Percentiles rank a stretch among this genome's conserved stretches.
phyloP scores from a whole-genome alignment of 2,797 vertebrate genomes.

The Acrossocheilus fasciatus region DNA sequence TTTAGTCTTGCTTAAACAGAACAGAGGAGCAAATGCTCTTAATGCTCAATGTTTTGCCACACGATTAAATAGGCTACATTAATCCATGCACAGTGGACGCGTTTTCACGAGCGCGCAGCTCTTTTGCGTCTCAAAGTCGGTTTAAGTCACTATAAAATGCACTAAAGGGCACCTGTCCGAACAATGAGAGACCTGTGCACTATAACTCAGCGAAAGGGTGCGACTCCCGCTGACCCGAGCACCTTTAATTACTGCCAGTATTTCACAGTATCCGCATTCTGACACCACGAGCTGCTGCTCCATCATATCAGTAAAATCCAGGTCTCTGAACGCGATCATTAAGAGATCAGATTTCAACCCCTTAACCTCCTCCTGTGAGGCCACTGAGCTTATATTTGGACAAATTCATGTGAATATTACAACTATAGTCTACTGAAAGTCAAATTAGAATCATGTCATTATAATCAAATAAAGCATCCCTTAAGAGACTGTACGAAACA shows the following conservation, averaged over 20 bases:
- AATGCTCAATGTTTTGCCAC: constrained; percentile 75
- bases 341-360: constrained; percentile 1
- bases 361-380: background rate
- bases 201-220: constrained; percentile 76
- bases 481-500: too few relatives aligned
- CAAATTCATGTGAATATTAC: background rate
- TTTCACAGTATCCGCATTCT: constrained; percentile 77
- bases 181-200: constrained; percentile 65
- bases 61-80: constrained; percentile 75
- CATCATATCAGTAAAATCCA: constrained; percentile 60
- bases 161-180: constrained; percentile 46
- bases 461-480: background rate
- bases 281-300: constrained; percentile 75
- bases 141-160: constrained; percentile 44
- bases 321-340: constrained; percentile 29
- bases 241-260: constrained; percentile 82
- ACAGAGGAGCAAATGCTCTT: constrained; percentile 70
- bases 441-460: background rate
- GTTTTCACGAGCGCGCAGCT: background rate
- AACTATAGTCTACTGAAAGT: background rate
- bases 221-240: constrained; percentile 75
- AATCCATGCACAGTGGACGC: constrained; percentile 58
- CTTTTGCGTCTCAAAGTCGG: constrained; percentile 6
- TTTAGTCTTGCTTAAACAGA: constrained; percentile 72
- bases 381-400: background rate